Evolutionary conservation across 1,140 invertebrate genomes (phyloP).

Genomic region (Lordiphosa collinella): DNA sequence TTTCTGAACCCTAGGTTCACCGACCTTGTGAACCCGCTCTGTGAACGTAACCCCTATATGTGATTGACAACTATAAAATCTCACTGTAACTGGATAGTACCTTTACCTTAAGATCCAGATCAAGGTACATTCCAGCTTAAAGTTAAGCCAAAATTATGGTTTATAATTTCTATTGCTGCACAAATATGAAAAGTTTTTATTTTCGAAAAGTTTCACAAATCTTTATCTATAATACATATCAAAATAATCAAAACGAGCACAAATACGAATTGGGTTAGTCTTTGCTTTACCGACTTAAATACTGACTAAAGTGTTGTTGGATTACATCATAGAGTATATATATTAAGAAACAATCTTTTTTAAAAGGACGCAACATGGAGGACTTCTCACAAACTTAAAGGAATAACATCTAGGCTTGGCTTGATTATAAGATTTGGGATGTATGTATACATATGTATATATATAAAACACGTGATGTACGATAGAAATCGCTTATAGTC

Average conservation of each 20-base stretch:
- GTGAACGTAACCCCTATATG: no score
- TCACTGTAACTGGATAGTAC: no score
- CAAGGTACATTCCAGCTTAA: no score
- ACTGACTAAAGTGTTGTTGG: constrained; percentile 33
- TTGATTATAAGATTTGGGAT: constrained; percentile 25
- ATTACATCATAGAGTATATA: constrained; percentile 29
- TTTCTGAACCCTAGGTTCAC: no score
- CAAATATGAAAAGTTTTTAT: constrained; percentile 42
- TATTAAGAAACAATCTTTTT: constrained; percentile 41
- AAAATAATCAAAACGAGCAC: constrained; percentile 7
- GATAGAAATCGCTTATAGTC: constrained; percentile 51
- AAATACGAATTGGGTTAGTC: constrained; percentile 18
- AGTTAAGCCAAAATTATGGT: no score
- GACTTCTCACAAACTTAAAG: constrained; percentile 40
- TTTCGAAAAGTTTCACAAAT: constrained; percentile 31
- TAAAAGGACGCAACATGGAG: constrained; percentile 69
- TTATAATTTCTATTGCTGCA: constrained; percentile 18
- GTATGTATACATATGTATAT: constrained; percentile 14
- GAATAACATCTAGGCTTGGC: constrained; percentile 31
- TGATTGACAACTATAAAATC: no score
- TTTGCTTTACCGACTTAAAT: constrained; percentile 24
- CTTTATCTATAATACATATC: constrained; percentile 33
- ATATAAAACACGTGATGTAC: constrained; percentile 32
- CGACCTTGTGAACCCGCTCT: no score
- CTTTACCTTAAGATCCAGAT: no score